These are phyloP conservation scores for Anhinga anhinga DNA, from an alignment of 2,113 vertebrate species.

Conservation along the genomic window DNA sequence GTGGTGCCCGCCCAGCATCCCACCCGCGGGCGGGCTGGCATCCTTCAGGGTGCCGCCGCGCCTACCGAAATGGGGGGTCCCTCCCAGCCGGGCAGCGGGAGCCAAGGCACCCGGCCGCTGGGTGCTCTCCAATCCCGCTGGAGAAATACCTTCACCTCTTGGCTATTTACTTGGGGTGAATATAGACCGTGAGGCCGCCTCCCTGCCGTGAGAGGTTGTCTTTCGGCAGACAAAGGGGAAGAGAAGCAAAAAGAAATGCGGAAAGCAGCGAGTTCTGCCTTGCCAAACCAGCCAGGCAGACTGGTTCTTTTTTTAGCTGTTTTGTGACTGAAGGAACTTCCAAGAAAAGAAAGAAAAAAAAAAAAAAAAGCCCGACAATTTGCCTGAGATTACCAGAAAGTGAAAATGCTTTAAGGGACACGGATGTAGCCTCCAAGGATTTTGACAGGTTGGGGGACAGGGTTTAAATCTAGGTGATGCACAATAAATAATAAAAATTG, in stretches of 20 bases:
- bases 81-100: background rate
- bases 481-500: background rate
- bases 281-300: background rate
- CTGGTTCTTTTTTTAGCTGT: background rate
- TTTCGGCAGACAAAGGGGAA: background rate
- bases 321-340: background rate
- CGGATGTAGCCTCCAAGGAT: background rate
- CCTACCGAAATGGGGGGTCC: too few relatives aligned
- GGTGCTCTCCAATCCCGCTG: background rate
- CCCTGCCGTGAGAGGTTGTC: background rate
- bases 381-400: background rate
- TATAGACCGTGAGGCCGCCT: accelerated
- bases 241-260: background rate
- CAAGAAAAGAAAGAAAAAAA: background rate
- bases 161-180: accelerated
- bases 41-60: background rate
- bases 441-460: background rate
- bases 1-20: background rate
- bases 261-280: background rate
- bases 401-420: background rate
- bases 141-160: background rate
- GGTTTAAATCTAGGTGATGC: background rate
- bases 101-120: background rate
- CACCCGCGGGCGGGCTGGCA: background rate
- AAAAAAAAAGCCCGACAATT: background rate